A percentile compares a stretch with the other conserved stretches of the same genome.
Conservation (phyloP, 2,888 invertebrate genomes). For the Leptinotarsa rubiginosa region DNA sequence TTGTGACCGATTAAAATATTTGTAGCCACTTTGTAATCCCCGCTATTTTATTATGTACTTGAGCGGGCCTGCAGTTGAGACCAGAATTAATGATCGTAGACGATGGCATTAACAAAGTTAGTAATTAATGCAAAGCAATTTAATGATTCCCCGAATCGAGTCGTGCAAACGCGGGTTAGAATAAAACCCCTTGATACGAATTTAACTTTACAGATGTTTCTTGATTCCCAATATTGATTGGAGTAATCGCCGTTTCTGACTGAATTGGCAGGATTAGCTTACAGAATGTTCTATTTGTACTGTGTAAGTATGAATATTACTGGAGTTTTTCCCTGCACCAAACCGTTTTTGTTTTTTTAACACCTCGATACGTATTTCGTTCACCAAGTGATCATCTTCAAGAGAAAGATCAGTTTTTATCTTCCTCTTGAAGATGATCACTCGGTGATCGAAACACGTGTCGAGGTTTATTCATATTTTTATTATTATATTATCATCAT, state of each 20-base stretch:
- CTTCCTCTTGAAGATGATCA: no score
- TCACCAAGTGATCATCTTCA: no score
- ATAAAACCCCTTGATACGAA: slow-evolving; percentile 14
- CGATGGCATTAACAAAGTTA: slow-evolving; percentile 40
- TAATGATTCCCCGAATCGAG: slow-evolving; percentile 20
- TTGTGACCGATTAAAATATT: slow-evolving; percentile 21
- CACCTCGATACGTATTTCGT: no score
- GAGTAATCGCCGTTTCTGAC: background rate
- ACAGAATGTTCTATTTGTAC: background rate
- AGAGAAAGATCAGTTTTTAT: no score
- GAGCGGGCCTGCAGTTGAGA: slow-evolving; percentile 23
- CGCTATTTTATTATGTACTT: slow-evolving; percentile 14
- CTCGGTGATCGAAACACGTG: no score
- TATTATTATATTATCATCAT: no score
- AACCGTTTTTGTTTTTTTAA: no score
- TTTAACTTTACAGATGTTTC: slow-evolving; percentile 24
- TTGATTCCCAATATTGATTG: background rate
- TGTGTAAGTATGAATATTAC: background rate
- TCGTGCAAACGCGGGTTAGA: background rate
- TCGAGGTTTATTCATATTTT: no score
- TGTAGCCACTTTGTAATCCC: slow-evolving; percentile 21
- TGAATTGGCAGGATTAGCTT: background rate
- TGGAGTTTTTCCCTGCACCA: no score
- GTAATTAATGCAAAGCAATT: slow-evolving; percentile 39
- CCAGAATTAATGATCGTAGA: slow-evolving; percentile 36